Evolutionary conservation across 2,797 vertebrate species (phyloP).

Genomic region (Uromys caudimaculatus): DNA sequence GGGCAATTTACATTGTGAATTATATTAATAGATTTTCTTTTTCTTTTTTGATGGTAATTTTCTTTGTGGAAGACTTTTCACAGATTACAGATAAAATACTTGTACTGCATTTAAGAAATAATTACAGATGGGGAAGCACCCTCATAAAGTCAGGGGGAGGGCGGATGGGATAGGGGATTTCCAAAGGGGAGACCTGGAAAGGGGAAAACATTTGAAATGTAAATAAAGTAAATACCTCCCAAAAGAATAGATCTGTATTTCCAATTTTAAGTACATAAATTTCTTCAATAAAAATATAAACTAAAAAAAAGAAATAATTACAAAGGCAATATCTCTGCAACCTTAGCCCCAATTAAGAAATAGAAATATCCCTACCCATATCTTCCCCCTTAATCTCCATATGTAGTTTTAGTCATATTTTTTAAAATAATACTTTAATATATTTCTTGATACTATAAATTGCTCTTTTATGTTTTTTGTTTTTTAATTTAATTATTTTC

Average conservation of each 20-base stretch:
- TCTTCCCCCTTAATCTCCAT: background rate
- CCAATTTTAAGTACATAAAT: too few relatives aligned
- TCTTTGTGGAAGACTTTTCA: background rate
- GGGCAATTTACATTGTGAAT: background rate
- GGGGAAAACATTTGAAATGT: too few relatives aligned
- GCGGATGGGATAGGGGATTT: too few relatives aligned
- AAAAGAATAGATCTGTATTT: too few relatives aligned
- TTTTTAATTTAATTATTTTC: background rate
- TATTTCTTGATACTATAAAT: background rate
- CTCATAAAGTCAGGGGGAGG: too few relatives aligned
- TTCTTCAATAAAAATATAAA: too few relatives aligned
- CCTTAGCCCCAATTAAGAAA: background rate
- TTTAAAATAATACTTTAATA: background rate
- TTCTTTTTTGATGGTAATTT: background rate
- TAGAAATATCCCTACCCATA: background rate
- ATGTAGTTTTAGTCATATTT: background rate
- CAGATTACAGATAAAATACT: background rate
- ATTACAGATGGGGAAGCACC: background rate
- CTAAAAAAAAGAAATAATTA: background rate
- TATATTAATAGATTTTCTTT: background rate
- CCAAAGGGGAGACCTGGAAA: too few relatives aligned
- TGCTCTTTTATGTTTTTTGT: background rate
- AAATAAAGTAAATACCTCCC: too few relatives aligned
- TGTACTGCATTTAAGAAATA: background rate
- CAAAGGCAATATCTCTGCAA: background rate